These are phyloP conservation scores for Cryptotis parvus DNA, from an alignment of 2,113 vertebrate genomes.

Conservation along the genomic window DNA sequence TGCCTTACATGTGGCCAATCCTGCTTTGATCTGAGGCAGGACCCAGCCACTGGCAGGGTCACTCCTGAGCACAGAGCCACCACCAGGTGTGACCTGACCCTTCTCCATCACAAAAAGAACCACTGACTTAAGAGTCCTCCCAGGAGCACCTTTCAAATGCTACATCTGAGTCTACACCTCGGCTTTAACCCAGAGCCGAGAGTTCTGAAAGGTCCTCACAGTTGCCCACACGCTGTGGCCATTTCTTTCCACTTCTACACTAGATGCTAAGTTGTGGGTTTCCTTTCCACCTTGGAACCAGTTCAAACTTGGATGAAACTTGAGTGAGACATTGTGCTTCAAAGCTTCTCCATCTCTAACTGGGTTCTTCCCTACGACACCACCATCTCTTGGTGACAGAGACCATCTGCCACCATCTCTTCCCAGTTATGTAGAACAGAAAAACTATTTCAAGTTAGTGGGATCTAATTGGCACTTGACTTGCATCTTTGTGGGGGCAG, in stretches of 20 bases:
- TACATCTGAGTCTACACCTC: background rate
- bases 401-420: no score
- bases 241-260: no score
- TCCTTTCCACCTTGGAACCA: conserved; percentile 7
- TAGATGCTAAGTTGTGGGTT: background rate
- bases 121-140: background rate
- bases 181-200: background rate
- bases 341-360: background rate
- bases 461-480: background rate
- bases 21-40: no score
- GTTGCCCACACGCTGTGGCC: background rate
- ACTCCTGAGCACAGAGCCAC: no score
- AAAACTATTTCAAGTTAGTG: background rate
- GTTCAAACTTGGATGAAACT: conserved; percentile 4
- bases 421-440: no score
- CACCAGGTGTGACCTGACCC: no score
- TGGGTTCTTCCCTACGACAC: no score
- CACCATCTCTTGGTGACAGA: no score
- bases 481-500: background rate
- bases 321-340: background rate
- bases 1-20: no score
- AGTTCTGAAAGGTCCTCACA: background rate
- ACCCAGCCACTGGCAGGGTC: no score
- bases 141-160: background rate
- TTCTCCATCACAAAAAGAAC: background rate